Conservation (phyloP, 2,113 vertebrate genomes). For the Chaenogobius annularis region DNA sequence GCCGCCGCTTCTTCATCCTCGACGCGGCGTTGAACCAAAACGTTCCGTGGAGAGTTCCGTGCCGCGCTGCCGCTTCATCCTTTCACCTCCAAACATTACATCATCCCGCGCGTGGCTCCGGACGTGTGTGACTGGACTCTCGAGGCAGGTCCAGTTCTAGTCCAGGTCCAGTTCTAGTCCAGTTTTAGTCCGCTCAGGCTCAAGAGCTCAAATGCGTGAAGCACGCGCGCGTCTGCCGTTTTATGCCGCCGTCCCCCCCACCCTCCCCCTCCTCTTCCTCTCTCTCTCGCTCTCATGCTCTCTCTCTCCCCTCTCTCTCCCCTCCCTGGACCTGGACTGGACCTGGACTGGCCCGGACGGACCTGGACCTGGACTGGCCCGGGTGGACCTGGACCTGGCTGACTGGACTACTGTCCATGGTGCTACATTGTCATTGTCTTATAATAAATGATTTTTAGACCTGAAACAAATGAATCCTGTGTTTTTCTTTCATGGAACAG, state of each 20-base stretch:
- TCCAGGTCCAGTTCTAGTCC: neutral
- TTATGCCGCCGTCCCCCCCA: neutral
- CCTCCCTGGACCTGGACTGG: no score
- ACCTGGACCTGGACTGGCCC: no score
- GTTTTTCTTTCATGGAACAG: no score
- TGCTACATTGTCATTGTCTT: no score
- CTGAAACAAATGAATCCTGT: no score
- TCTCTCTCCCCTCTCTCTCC: no score
- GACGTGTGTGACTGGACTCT: neutral
- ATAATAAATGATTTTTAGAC: no score
- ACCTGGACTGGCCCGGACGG: no score
- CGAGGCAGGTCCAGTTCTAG: neutral
- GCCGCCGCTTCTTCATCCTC: conserved; percentile 53
- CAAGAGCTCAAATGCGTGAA: neutral
- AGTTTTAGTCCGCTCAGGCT: no score
- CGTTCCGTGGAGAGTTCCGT: neutral
- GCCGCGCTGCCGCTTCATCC: neutral
- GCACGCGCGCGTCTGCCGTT: neutral
- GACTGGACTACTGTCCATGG: no score
- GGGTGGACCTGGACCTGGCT: no score
- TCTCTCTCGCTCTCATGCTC: neutral
- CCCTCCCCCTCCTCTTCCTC: neutral
- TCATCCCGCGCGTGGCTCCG: neutral
- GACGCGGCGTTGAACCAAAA: neutral
- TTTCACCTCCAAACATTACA: neutral